Conservation (phyloP, 2,797 vertebrate species). For the Martes flavigula region DNA sequence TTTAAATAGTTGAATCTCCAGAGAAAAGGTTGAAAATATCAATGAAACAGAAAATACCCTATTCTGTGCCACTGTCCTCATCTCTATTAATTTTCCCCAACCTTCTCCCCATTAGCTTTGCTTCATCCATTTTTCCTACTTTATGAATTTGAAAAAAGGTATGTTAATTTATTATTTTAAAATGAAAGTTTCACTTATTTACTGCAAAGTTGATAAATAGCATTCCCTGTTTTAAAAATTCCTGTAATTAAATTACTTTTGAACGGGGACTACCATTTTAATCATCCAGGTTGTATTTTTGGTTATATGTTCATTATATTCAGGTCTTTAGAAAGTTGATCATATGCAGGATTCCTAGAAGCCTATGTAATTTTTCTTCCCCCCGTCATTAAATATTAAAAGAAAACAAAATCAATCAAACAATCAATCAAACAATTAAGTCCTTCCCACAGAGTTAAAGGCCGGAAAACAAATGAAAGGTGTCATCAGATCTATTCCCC, state of each 20-base stretch:
- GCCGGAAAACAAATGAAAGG: background rate
- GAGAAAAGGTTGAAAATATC: background rate
- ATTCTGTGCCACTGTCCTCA: background rate
- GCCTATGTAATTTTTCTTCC: background rate
- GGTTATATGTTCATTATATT: background rate
- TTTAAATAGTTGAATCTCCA: background rate
- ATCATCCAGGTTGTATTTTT: background rate
- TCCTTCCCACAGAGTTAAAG: background rate
- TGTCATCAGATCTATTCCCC: background rate
- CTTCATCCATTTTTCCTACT: background rate
- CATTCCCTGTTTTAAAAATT: background rate
- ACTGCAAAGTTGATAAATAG: background rate
- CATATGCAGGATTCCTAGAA: background rate
- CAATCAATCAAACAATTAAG: background rate
- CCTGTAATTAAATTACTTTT: background rate
- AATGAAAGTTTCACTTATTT: background rate
- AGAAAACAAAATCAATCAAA: background rate
- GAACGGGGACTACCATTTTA: background rate
- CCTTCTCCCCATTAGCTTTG: background rate
- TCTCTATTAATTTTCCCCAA: background rate
- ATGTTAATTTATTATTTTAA: background rate
- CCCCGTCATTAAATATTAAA: conserved; percentile 1
- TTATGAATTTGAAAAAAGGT: background rate
- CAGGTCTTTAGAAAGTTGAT: background rate
- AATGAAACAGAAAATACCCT: background rate